Evolutionary conservation across 2,888 invertebrate genomes (phyloP).

Genomic region (Ethmia dodecea): DNA sequence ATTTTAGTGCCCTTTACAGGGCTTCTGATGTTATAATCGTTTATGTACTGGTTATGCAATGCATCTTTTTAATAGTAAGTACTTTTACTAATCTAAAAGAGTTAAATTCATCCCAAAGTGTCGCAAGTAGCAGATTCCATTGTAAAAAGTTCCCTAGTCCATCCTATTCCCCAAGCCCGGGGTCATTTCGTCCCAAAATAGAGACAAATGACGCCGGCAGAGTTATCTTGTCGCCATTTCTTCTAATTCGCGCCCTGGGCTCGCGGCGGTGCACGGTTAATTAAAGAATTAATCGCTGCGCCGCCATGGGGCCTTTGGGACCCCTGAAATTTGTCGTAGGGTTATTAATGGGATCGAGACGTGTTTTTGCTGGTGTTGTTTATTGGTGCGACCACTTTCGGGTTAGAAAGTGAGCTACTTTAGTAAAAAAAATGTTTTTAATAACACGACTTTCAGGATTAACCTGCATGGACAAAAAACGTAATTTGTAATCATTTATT

Average conservation of each 20-base stretch:
- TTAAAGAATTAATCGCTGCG: conserved; percentile 61
- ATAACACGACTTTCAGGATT: no score
- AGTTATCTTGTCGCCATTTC: conserved; percentile 57
- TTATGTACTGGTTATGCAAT: no score
- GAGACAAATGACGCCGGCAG: conserved; percentile 49
- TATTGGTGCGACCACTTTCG: not conserved
- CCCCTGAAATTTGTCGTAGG: conserved; percentile 46
- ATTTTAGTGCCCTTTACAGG: no score
- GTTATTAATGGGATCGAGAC: conserved; percentile 33
- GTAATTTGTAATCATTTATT: no score
- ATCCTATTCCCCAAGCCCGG: conserved; percentile 24
- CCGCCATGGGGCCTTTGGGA: conserved; percentile 24
- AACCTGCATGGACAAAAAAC: no score
- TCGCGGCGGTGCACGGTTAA: conserved; percentile 52
- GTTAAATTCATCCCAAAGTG: no score
- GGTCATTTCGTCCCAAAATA: conserved; percentile 30
- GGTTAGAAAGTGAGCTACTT: no score
- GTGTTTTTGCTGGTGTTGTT: not conserved
- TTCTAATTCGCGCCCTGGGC: conserved; percentile 54
- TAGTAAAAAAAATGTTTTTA: no score
- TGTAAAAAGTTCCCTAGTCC: not conserved
- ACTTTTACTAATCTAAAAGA: no score
- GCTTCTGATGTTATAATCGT: no score
- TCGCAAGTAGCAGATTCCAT: no score
- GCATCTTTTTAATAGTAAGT: no score